phyloP scores from a whole-genome alignment of 1,140 invertebrate species.

The Nasonia giraulti region DNA sequence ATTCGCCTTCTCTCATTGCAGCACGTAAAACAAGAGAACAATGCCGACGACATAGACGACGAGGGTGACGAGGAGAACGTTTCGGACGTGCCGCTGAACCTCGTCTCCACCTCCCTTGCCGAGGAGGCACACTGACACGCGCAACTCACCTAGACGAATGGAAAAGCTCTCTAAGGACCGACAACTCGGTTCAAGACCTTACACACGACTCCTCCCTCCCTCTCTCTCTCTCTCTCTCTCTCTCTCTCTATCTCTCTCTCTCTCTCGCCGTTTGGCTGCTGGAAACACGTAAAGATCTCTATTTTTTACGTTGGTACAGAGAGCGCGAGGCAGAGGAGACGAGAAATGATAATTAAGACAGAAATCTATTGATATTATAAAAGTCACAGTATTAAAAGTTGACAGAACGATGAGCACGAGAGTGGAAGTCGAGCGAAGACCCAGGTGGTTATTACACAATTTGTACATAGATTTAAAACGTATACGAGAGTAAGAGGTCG shows the following conservation, averaged over 20 bases:
- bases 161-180: conserved; percentile 6
- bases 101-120: conserved; percentile 71
- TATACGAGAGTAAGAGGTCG: conserved; percentile 15
- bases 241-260: not conserved
- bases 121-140: conserved; percentile 69
- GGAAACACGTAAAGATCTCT: conserved; percentile 20
- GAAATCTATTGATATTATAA: conserved; percentile 51
- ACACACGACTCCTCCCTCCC: not conserved
- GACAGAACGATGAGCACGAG: conserved; percentile 24
- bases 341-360: conserved; percentile 4
- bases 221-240: not conserved
- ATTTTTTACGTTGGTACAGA: conserved; percentile 41
- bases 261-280: not conserved
- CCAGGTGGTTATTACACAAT: conserved; percentile 61
- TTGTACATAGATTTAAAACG: conserved; percentile 64
- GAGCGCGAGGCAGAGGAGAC: not conserved
- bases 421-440: not conserved
- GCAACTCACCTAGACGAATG: not conserved
- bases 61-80: conserved; percentile 69
- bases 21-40: conserved; percentile 66
- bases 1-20: conserved; percentile 47
- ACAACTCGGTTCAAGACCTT: not conserved
- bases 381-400: conserved; percentile 48
- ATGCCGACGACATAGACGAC: conserved; percentile 60
- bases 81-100: conserved; percentile 71